Evolutionary conservation across 2,888 invertebrate species (phyloP).

Genomic region (Drosophila helvetica): DNA sequence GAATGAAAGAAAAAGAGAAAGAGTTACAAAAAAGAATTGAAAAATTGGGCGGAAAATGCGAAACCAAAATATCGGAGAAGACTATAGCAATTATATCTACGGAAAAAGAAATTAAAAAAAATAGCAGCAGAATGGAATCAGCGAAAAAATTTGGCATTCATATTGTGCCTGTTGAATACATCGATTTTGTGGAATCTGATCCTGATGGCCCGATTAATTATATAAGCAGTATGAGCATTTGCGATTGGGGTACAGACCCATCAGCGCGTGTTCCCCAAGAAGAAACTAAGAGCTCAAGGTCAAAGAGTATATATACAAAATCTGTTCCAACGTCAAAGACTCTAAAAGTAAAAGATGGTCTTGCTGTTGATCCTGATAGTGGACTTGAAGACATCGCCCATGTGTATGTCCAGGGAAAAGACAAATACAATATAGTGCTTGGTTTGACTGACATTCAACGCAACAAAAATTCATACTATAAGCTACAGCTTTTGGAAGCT

Average conservation of each 20-base stretch:
- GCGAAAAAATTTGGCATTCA: conserved; percentile 89
- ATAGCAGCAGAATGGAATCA: conserved; percentile 87
- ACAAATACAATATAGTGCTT: conserved; percentile 90
- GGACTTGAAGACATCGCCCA: conserved; percentile 91
- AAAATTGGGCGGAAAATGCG: conserved; percentile 90
- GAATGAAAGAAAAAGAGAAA: conserved; percentile 86
- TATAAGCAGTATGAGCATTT: conserved; percentile 89
- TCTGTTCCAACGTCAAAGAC: conserved; percentile 87
- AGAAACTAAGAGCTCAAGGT: conserved; percentile 86
- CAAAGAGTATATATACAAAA: conserved; percentile 86
- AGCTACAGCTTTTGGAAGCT: conserved; percentile 93
- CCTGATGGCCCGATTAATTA: conserved; percentile 86
- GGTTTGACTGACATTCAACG: conserved; percentile 93
- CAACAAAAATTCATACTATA: conserved; percentile 97
- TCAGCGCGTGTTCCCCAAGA: conserved; percentile 83
- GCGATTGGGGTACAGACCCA: conserved; percentile 92
- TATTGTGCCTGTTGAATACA: conserved; percentile 91
- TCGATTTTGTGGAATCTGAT: conserved; percentile 88
- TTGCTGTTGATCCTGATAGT: conserved; percentile 96
- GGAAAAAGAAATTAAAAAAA: conserved; percentile 88
- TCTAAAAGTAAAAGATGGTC: conserved; percentile 91
- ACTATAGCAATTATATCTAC: conserved; percentile 91
- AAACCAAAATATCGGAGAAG: conserved; percentile 87
- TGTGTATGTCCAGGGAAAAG: conserved; percentile 87
- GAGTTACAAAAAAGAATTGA: conserved; percentile 88